Conservation (phyloP, 2,888 invertebrate species). For the Coecobrya sp. region DNA sequence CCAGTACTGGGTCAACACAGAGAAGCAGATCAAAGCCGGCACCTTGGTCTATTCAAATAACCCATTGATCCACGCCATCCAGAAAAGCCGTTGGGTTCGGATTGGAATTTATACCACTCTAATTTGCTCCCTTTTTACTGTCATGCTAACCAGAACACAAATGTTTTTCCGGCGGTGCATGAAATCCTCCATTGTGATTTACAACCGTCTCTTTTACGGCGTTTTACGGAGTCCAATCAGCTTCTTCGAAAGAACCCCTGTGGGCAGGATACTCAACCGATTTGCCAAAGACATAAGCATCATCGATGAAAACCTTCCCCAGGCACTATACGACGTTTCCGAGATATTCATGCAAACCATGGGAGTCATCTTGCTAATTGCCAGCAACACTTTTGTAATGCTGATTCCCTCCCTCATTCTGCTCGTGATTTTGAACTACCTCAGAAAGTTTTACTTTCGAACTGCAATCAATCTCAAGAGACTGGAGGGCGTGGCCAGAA, state of each 20-base stretch:
- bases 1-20: slow-evolving; percentile 88
- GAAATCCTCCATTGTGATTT: slow-evolving; percentile 93
- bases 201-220: slow-evolving; percentile 95
- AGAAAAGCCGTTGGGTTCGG: slow-evolving; percentile 1
- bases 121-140: slow-evolving; percentile 88
- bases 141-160: slow-evolving; percentile 91
- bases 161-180: slow-evolving; percentile 93
- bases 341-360: slow-evolving; percentile 87
- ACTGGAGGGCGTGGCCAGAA: slow-evolving; percentile 92
- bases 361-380: slow-evolving; percentile 78
- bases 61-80: neutral
- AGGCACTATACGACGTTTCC: slow-evolving; percentile 89
- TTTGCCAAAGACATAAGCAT: slow-evolving; percentile 93
- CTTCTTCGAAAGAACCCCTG: slow-evolving; percentile 96
- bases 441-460: slow-evolving; percentile 93
- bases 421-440: slow-evolving; percentile 92
- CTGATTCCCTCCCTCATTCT: slow-evolving; percentile 89
- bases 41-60: neutral
- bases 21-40: neutral
- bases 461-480: slow-evolving; percentile 93
- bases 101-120: slow-evolving; percentile 88
- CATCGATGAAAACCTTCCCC: slow-evolving; percentile 92
- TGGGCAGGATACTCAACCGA: slow-evolving; percentile 93
- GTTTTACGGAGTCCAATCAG: slow-evolving; percentile 94
- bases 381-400: slow-evolving; percentile 78